Evolutionary conservation across 2,888 invertebrate genomes (phyloP), one percentile per base, ranked within the genome.

Genomic region (Nomada fabriciana): DNA sequence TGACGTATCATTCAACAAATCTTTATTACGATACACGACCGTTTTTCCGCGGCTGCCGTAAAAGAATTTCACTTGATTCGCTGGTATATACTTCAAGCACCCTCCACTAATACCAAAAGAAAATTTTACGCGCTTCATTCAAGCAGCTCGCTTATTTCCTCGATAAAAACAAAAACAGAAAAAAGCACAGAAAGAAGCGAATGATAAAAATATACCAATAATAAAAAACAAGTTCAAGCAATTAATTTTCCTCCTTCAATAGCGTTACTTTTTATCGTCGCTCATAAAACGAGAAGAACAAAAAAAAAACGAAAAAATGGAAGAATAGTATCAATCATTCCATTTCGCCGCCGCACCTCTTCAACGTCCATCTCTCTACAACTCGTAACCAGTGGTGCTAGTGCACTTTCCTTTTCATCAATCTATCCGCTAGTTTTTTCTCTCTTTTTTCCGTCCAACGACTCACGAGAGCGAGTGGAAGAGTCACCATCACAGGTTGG

Each of bases 251-350:
- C 64, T 52, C 52, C 36, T 59, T 67, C 64, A 42, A 47, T 69
- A 69, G 29, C 36, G 64, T 63, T 47, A 36, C 50, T 55, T 29
- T 60, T 63, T 55, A 43, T 25, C 20, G n/a, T 9, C 42, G 42
- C 42, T 29, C 52, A 20, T 59, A 47, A 78, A 61, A 61, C 18
- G 18, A 36, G 15, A 76, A 63, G 20, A 9, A 20, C 7, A 64
- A 11, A 23, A 25, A 5, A 50, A 42, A 10, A 57, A 53, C 4
- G 47, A 11, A 23, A 25, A 2, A 50, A 18, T 10, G 7, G 1
- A 60, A 72, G 55, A 68, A 43, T 9, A 36, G 67, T 68, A 80
- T 72, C 80, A 80, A 80, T 72, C 80, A 71, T 80, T 79, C 53
- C 79, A 47, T 64, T 80, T 57, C 60, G 43, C 47, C 61, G 43